These are phyloP conservation scores for Schizopygopsis malacanthus DNA, from an alignment of 2,797 vertebrate species.

Conservation along the genomic window DNA sequence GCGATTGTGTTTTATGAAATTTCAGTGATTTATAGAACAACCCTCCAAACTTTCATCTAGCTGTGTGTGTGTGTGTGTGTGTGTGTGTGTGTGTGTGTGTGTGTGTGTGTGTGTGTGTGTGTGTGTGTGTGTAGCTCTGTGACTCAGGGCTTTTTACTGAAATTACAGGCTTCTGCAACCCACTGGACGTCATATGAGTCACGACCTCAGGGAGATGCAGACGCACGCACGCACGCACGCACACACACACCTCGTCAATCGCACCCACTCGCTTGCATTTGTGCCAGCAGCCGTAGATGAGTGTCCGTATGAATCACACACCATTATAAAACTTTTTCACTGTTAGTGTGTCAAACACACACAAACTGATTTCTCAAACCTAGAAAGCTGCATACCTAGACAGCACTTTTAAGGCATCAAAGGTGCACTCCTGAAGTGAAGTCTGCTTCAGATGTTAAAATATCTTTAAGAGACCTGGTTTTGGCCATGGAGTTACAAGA, in stretches of 20 bases:
- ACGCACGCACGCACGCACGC: neutral
- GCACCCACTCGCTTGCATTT: conserved; percentile 48
- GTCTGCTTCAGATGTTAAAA: neutral
- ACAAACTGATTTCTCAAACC: conserved; percentile 4
- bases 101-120: conserved; percentile 16
- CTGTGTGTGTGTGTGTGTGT: neutral
- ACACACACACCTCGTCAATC: conserved; percentile 46
- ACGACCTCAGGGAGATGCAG: conserved; percentile 47
- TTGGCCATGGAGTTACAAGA: neutral
- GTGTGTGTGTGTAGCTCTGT: conserved; percentile 25
- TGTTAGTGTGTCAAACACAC: conserved; percentile 12
- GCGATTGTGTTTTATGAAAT: conserved; percentile 4
- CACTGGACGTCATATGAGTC: conserved; percentile 50
- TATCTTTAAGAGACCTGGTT: neutral
- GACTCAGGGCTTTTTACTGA: conserved; percentile 56
- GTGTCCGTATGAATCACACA: conserved; percentile 50
- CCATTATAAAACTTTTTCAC: conserved; percentile 38
- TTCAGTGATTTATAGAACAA: conserved; percentile 16
- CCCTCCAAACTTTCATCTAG: conserved; percentile 20
- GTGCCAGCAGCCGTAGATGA: conserved; percentile 33
- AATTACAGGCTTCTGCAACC: conserved; percentile 52
- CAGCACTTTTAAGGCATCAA: neutral
- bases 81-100: conserved; percentile 5
- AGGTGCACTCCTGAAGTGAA: neutral
- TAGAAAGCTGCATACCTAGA: too few relatives aligned